Evolutionary conservation across 2,113 vertebrate genomes (phyloP).

Genomic region (Indicator maculatus): DNA sequence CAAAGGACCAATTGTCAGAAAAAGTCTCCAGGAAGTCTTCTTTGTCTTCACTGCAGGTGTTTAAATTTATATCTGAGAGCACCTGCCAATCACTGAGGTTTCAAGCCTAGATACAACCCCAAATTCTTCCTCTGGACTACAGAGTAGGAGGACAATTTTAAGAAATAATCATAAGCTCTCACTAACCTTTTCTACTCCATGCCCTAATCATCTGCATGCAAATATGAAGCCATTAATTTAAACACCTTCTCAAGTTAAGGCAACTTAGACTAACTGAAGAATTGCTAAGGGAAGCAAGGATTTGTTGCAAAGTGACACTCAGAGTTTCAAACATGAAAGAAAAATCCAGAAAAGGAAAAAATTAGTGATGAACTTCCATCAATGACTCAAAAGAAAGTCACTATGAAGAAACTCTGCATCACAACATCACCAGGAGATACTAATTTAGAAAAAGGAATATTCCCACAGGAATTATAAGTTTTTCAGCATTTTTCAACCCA

Average conservation of each 20-base stretch:
- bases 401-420: neutral
- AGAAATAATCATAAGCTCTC: no score
- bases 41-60: no score
- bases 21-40: no score
- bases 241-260: neutral
- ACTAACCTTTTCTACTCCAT: neutral
- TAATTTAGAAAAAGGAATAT: no score
- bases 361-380: neutral
- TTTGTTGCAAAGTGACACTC: neutral
- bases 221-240: neutral
- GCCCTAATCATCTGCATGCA: neutral
- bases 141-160: no score
- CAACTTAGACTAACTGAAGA: neutral
- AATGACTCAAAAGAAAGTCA: neutral
- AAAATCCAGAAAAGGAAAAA: neutral
- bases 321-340: neutral
- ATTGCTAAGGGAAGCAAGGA: neutral
- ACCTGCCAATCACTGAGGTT: no score
- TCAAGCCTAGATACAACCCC: no score
- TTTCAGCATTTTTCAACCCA: no score
- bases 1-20: neutral
- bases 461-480: no score
- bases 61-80: no score
- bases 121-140: no score
- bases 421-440: accelerated